Evolutionary conservation across 2,888 invertebrate genomes (phyloP), one percentile per base, ranked within the genome.

Genomic region (Temnothorax rugatulus): DNA sequence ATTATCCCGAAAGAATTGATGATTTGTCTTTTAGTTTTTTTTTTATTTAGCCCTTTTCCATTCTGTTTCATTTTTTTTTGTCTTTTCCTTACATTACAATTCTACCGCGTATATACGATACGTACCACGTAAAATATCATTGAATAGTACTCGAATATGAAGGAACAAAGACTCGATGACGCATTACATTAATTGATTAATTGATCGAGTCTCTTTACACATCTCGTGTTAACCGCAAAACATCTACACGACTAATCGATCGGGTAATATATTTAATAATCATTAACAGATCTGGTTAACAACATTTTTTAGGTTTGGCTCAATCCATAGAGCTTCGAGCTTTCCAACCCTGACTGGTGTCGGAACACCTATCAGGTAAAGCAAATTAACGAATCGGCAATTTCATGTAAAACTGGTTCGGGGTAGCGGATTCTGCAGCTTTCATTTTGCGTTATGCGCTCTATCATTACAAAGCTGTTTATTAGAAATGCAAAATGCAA

Each of bases 271-370:
- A n/a, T 34, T 71, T 21, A 47, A 59, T 59, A 76, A 89, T 54
- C 63, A 82, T 54, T 90, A 89, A 90, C 89, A 83, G 63, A 84
- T 86, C 57, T 86, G 86, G 87, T 91, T 91, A 89, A 90, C 90
- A 92, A 93, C 91, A 91, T 93, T 93, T 92, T 93, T 93, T 95
- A 96, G 96, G 95, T 95, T 95, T 93, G 95, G 97, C 95, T 97
- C 97, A 96, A 97, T 98, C 96, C 97, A 97, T 96, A 97, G 98
- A 96, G 97, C 98, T 94, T 98, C 98, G 95, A 98, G 98, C 96
- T 98, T 98, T 96, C 98, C 98, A 95, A 97, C 98, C 96, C 96
- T 98, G 96, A 96, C 97, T 93, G 96, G 96, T 95, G 96, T 96
- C 95, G 96, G 96, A 95, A 96, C 96, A 94, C 95, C 96, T 95